A percentile compares a stretch with the other conserved stretches of the same genome.
phyloP scores from a whole-genome alignment of 2,797 vertebrate genomes.

The Etheostoma nigrum region DNA sequence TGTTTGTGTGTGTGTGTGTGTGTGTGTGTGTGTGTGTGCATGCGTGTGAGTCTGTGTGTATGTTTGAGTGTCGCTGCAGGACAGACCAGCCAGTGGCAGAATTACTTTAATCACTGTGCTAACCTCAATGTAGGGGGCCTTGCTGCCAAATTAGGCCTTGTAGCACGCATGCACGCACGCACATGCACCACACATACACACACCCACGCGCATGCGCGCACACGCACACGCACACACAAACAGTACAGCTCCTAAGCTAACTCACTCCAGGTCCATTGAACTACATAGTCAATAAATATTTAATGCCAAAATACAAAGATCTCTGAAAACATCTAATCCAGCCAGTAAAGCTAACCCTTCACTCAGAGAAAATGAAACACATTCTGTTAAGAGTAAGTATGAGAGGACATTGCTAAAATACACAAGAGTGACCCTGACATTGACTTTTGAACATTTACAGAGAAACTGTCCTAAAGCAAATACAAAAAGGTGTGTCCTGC shows the following conservation, averaged over 20 bases:
- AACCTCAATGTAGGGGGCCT: constrained; percentile 77
- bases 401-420: not conserved
- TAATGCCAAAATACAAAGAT: no score
- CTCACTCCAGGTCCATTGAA: no score
- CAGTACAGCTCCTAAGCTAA: no score
- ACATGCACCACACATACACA: not conserved
- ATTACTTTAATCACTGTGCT: constrained; percentile 75
- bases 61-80: constrained; percentile 31
- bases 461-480: not conserved
- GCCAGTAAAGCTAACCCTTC: not conserved
- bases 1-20: constrained; percentile 31
- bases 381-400: not conserved
- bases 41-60: constrained; percentile 11
- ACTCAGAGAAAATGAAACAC: not conserved
- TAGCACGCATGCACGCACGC: constrained; percentile 18
- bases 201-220: not conserved
- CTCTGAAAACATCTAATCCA: not conserved
- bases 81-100: constrained; percentile 63
- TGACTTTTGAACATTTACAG: not conserved
- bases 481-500: constrained; percentile 1
- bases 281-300: not conserved
- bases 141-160: constrained; percentile 69
- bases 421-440: not conserved
- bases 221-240: not conserved
- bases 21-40: constrained; percentile 24